Base-by-base conservation (phyloP, 1,140 invertebrate genomes). In the Agrypnia vestita region DNA sequence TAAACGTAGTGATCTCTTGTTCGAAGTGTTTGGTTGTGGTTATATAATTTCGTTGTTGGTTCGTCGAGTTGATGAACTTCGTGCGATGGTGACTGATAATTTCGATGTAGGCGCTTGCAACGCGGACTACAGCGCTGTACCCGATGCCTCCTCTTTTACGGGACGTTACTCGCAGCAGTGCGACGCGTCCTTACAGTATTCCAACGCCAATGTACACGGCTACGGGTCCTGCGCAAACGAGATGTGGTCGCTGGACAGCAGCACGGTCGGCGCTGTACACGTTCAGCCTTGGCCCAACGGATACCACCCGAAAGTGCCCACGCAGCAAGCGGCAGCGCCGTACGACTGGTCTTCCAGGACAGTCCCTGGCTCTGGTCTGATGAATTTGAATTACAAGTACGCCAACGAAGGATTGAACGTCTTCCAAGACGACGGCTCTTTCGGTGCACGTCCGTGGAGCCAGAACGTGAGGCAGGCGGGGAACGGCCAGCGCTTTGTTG, bases 391-490 rank as follows among this genome's bases (percentile, higher is more conserved):
- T 74, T 74, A 35, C 62, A 69, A 69, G 21, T 44, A 53, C 46
- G 76, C 59, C n/a, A 77, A 69, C n/a, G 61, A 55, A 43, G 76
- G 62, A 46, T 77, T 64, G 46, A 67, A 77, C 43, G 61, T 69
- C 6, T 77, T 67, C 53, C 76, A 67, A 67, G 35, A 77, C 15
- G 13, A 62, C 3, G 47, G 15, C 6, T 76, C 62, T 43, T 62
- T 56, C 21, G 44, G 13, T 25, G 53, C 49, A 35, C 51, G 35
- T n/a, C 9, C 9, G 19, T 73, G 71, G 71, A 73, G 15, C 47
- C 43, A 35, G 7, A 10, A 43, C 51, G 35, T 15, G 13, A 19
- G 71, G 3, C 17, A 15, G 53, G 51, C 12, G 6, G 55, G 59
- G 43, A 64, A 47, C 44, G 19, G 3, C 47, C 74, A 76, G 12